Conservation (phyloP, 2,113 vertebrate genomes). For the Neopipo cinnamomea region DNA sequence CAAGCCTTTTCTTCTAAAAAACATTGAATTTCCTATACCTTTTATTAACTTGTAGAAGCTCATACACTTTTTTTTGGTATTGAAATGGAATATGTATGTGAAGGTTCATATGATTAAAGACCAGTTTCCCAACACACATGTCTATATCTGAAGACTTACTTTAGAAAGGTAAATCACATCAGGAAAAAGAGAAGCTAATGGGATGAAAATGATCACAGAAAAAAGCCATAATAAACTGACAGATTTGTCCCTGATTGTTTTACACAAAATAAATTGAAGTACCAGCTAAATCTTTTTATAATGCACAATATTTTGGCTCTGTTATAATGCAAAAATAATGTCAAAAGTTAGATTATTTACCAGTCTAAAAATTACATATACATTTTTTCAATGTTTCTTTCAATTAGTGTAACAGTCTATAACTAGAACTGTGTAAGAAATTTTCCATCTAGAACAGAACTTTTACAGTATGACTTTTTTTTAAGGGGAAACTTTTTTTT, state of each 20-base stretch:
- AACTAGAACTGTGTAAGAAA: neutral
- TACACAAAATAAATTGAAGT: neutral
- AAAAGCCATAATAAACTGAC: fast-evolving
- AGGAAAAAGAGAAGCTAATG: neutral
- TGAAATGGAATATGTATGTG: neutral
- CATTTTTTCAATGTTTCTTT: neutral
- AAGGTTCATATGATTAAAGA: neutral
- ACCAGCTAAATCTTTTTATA: neutral
- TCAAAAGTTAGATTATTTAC: neutral
- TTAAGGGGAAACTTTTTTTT: neutral
- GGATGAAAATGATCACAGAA: neutral
- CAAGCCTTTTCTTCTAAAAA: neutral
- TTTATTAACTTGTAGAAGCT: neutral
- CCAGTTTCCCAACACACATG: neutral
- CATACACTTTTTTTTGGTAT: neutral
- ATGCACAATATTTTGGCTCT: neutral
- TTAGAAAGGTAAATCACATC: neutral
- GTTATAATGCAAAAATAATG: neutral
- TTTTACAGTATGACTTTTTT: neutral
- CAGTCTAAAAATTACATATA: neutral
- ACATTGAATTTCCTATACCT: neutral
- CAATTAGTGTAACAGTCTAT: neutral
- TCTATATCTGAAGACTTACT: neutral
- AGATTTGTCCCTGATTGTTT: neutral
- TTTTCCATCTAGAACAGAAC: neutral